Conservation (phyloP, 1,140 invertebrate species). For the Cyrtorhinus lividipennis region DNA sequence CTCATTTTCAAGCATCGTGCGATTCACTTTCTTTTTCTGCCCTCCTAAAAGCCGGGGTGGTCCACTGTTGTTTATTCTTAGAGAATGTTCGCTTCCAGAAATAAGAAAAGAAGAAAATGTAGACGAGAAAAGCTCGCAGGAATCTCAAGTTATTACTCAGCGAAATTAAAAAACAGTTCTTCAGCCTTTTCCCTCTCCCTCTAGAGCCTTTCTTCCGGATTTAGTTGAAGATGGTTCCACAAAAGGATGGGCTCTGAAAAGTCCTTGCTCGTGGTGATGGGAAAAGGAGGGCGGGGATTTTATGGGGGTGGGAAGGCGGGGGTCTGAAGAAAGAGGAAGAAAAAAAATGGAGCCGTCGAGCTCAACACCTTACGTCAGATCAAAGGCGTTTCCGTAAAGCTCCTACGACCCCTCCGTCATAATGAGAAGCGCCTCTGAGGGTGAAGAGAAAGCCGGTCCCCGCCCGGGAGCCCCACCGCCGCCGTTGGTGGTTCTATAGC, state of each 20-base stretch:
- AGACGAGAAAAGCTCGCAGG: background rate
- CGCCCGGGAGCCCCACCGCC: too few relatives aligned
- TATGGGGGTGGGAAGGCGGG: too few relatives aligned
- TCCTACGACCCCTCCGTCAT: background rate
- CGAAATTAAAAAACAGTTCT: background rate
- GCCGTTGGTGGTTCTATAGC: too few relatives aligned
- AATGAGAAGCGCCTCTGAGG: background rate
- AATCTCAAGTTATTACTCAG: background rate
- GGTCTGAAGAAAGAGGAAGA: too few relatives aligned
- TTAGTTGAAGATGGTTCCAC: background rate
- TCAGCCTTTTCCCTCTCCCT: background rate
- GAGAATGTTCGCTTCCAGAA: too few relatives aligned
- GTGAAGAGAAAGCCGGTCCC: too few relatives aligned
- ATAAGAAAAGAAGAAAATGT: too few relatives aligned
- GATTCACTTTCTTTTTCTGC: too few relatives aligned
- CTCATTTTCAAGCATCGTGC: too few relatives aligned
- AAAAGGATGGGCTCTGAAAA: background rate
- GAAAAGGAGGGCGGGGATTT: too few relatives aligned
- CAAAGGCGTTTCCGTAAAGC: background rate
- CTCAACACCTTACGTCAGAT: background rate
- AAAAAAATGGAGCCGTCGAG: background rate
- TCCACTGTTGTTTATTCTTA: too few relatives aligned
- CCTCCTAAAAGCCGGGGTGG: too few relatives aligned
- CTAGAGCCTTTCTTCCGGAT: background rate
- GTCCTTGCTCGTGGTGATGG: background rate